phyloP scores from a whole-genome alignment of 1,140 invertebrate genomes.

The Hetaerina americana region DNA sequence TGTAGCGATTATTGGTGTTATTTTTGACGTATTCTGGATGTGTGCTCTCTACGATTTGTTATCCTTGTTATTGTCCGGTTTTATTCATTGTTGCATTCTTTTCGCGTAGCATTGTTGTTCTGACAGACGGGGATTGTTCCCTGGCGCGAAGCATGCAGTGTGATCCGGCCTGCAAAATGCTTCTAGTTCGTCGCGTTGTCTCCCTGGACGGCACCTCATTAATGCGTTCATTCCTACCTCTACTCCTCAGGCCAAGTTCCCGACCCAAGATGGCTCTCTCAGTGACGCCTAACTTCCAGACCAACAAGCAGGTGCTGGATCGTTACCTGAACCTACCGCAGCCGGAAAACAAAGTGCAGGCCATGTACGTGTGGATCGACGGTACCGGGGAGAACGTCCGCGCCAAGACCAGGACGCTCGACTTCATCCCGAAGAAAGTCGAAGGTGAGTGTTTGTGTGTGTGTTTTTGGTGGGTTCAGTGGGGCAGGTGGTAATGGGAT shows the following conservation, averaged over 20 bases:
- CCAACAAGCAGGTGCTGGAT: slow-evolving; percentile 58
- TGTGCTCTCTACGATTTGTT: too few relatives aligned
- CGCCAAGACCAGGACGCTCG: slow-evolving; percentile 76
- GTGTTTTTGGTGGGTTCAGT: not conserved
- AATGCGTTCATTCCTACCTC: too few relatives aligned
- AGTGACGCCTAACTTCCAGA: slow-evolving; percentile 44
- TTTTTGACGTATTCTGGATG: too few relatives aligned
- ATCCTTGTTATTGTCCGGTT: too few relatives aligned
- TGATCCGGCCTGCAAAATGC: too few relatives aligned
- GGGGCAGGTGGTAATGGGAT: not conserved
- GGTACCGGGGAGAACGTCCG: slow-evolving; percentile 79
- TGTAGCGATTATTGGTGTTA: too few relatives aligned
- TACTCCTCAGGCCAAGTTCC: not conserved
- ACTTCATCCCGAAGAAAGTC: slow-evolving; percentile 56
- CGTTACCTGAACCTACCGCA: slow-evolving; percentile 62
- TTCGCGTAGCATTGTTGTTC: too few relatives aligned
- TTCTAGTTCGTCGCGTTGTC: too few relatives aligned
- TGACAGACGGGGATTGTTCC: too few relatives aligned
- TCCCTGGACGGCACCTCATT: too few relatives aligned
- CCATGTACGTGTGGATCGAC: slow-evolving; percentile 93
- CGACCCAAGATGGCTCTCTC: not conserved
- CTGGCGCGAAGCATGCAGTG: too few relatives aligned
- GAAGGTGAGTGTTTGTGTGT: slow-evolving; percentile 33
- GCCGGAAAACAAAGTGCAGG: slow-evolving; percentile 62
- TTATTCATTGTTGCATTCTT: too few relatives aligned